A percentile compares a stretch with the other conserved stretches of the same genome.
phyloP scores from a whole-genome alignment of 2,888 invertebrate genomes.

The Phymatocera aterrima region DNA sequence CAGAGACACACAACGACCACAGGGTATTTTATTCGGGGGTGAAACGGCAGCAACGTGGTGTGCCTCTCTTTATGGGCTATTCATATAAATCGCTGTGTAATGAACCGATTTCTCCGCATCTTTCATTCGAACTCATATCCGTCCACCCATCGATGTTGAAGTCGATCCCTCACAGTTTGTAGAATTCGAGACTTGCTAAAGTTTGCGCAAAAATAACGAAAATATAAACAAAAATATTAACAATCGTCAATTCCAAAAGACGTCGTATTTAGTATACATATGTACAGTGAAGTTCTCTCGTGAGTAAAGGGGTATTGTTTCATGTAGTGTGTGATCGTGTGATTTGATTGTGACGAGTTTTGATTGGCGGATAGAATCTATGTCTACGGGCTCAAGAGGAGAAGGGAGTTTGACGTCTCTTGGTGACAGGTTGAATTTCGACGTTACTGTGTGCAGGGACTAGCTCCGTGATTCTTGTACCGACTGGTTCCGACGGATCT shows the following conservation, averaged over 20 bases:
- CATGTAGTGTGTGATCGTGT: neutral
- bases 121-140: neutral
- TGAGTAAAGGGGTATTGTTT: neutral
- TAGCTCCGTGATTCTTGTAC: slow-evolving; percentile 17
- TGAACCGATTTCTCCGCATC: neutral
- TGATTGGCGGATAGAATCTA: slow-evolving; percentile 19
- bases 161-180: too few relatives aligned
- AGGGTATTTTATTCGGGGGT: slow-evolving; percentile 38
- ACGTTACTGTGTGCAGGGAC: slow-evolving; percentile 21
- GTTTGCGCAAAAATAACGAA: neutral
- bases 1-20: slow-evolving; percentile 65
- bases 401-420: slow-evolving; percentile 41
- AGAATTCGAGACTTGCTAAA: neutral
- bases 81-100: neutral
- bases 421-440: slow-evolving; percentile 27
- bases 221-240: neutral
- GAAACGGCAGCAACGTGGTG: neutral
- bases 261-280: neutral
- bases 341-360: slow-evolving; percentile 24
- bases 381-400: neutral
- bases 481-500: slow-evolving; percentile 37
- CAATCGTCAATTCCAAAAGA: neutral
- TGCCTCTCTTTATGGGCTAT: neutral
- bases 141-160: neutral
- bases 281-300: neutral